Conservation (phyloP, 2,888 invertebrate species). For the Cyclophora albipunctata region DNA sequence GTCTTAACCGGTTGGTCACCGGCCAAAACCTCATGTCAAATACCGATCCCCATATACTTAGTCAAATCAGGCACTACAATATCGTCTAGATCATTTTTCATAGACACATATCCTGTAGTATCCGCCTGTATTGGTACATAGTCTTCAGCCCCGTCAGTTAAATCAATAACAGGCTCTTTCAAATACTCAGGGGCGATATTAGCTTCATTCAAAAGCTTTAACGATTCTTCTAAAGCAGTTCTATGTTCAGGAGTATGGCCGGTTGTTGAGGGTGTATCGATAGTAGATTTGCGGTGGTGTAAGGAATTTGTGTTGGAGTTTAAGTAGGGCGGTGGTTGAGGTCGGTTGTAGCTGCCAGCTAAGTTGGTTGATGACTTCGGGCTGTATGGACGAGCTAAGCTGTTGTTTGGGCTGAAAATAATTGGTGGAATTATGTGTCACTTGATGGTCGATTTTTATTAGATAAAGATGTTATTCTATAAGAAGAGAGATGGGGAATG, state of each 20-base stretch:
- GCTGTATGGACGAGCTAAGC: conserved; percentile 68
- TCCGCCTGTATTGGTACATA: conserved; percentile 52
- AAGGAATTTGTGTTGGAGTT: conserved; percentile 53
- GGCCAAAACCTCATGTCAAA: conserved; percentile 57
- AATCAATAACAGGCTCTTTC: conserved; percentile 55
- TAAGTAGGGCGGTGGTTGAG: conserved; percentile 66
- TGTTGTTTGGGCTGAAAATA: conserved; percentile 72
- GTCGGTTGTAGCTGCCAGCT: conserved; percentile 61
- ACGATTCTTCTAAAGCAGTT: conserved; percentile 59
- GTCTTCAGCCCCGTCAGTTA: conserved; percentile 55
- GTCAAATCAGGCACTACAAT: conserved; percentile 55
- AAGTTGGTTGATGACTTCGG: conserved; percentile 61
- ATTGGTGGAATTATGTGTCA: no score
- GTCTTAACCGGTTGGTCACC: conserved; percentile 63
- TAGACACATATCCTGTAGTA: conserved; percentile 24
- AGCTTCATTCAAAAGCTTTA: conserved; percentile 65
- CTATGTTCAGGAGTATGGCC: conserved; percentile 52
- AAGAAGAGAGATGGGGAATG: no score
- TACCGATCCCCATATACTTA: conserved; percentile 44
- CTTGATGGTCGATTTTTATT: no score
- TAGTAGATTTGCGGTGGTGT: conserved; percentile 49
- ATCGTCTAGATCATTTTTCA: conserved; percentile 46
- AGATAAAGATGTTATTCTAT: no score
- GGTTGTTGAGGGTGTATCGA: conserved; percentile 37
- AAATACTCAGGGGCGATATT: conserved; percentile 44